Evolutionary conservation across 2,888 invertebrate genomes (phyloP).

Genomic region (Stegophylla sp.): DNA sequence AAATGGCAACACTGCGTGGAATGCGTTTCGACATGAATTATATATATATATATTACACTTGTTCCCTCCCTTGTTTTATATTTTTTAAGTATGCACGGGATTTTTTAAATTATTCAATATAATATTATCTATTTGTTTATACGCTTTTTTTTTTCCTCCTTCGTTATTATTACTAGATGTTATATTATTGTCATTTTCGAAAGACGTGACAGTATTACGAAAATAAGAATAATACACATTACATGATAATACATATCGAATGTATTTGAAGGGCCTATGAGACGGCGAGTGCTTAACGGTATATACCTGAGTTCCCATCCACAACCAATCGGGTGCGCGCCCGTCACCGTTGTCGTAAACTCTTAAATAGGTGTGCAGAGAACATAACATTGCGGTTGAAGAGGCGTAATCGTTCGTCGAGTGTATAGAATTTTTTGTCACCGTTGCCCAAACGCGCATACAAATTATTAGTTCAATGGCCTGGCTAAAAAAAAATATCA

Average conservation of each 20-base stretch:
- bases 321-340: conserved; percentile 25
- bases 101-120: conserved; percentile 5
- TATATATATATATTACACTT: too few relatives aligned
- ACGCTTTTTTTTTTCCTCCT: not conserved
- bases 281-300: conserved; percentile 37
- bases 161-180: not conserved
- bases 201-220: conserved; percentile 22
- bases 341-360: not conserved
- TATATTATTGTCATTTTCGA: not conserved
- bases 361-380: not conserved
- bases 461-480: conserved; percentile 12
- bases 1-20: conserved; percentile 58
- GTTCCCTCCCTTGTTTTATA: conserved; percentile 37
- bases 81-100: not conserved
- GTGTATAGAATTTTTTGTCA: conserved; percentile 2
- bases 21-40: conserved; percentile 41
- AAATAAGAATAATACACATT: not conserved
- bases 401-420: conserved; percentile 12
- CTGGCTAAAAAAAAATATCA: not conserved
- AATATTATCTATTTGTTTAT: not conserved
- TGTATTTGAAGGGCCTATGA: conserved; percentile 13
- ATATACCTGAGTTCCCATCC: not conserved
- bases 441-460: conserved; percentile 1
- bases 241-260: not conserved
- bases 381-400: not conserved